These are phyloP conservation scores for Bubalus kerabau DNA, from an alignment of 2,113 vertebrate genomes.

Conservation along the genomic window DNA sequence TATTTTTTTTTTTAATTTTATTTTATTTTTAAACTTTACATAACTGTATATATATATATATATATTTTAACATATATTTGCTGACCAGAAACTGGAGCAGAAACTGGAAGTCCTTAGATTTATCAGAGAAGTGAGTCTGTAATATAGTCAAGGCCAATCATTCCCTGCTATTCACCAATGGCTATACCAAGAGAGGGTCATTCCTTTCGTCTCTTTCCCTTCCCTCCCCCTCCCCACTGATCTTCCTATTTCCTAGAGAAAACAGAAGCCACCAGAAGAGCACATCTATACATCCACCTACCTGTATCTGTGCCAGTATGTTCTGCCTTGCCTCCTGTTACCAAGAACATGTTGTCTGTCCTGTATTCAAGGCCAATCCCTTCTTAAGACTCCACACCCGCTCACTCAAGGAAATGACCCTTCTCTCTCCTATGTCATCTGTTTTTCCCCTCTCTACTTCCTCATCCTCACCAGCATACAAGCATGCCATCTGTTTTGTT, in stretches of 20 bases:
- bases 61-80: not conserved
- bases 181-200: not conserved
- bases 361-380: not conserved
- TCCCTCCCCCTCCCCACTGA: not conserved
- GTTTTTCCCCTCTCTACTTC: not conserved
- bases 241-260: not conserved
- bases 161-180: not conserved
- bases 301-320: not conserved
- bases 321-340: not conserved
- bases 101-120: not conserved
- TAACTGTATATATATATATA: too few species aligned
- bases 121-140: not conserved
- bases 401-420: not conserved
- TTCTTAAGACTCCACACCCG: not conserved
- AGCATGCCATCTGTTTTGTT: not conserved
- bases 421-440: not conserved
- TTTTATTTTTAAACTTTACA: too few species aligned
- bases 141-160: not conserved
- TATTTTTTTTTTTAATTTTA: too few species aligned
- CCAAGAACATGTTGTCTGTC: not conserved
- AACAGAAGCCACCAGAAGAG: not conserved
- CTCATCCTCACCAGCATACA: not conserved
- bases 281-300: too few species aligned
- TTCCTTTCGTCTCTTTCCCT: not conserved
- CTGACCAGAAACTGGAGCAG: not conserved